Evolutionary conservation across 2,888 invertebrate genomes (phyloP), one percentile per base, ranked within the genome.

Genomic region (Spisula subtruncata): DNA sequence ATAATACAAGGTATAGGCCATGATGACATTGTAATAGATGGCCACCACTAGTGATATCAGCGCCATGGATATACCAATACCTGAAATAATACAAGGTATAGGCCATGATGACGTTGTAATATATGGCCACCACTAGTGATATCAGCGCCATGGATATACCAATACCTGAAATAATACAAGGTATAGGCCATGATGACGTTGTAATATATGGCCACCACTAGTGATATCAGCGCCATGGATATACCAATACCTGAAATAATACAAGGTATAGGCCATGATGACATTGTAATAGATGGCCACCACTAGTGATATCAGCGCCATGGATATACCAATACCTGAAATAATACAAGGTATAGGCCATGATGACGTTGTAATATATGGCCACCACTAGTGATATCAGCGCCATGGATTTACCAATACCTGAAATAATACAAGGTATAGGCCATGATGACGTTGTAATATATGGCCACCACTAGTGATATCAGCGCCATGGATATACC

Each of bases 131-230:
- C 97, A 99, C 98, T 94, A 99, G 98, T 0, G 99, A 98, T 92
- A 99, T 99, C 92, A 99, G 97, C 95, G 98, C 98, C 95, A 98
- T 98, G 85, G 99, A 98, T 94, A 99, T 98, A 85, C 99, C 99
- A 95, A 99, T 98, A 89, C n/a, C n/a, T n/a, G 94, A 99, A 97
- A 96, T 99, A 99, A 97, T 98, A 99, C 97, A 99, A 98, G 95
- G 99, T 99, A 99, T 99, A 99, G 83, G 99, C 99, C 96, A 99
- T 99, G 97, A 99, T 99, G 94, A 99, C 99, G 96, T 99, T 99
- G 97, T 99, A 99, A 97, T 99, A 99, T 86, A 99, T 97, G 2
- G 98, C 98, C 88, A 99, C 99, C 97, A 99, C 98, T 94, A 99
- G 98, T 0, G 99, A 98, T 92, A 99, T 99, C 92, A 99, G 97